Conservation (phyloP, 2,888 invertebrate genomes). For the Dynastes maya region DNA sequence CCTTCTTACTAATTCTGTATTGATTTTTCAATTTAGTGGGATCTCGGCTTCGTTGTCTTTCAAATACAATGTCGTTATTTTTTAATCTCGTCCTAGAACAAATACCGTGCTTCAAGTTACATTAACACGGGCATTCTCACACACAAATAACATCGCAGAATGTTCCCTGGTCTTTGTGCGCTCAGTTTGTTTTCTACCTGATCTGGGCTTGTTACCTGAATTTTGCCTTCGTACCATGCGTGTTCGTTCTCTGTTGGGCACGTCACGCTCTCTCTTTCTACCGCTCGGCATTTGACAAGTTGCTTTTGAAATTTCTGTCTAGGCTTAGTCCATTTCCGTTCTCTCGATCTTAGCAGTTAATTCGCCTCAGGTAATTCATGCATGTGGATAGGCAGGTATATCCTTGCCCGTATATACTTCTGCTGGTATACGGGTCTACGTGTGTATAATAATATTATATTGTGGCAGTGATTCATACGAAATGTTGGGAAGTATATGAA, state of each 20-base stretch:
- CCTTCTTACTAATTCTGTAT: conserved; percentile 31
- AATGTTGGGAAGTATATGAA: conserved; percentile 17
- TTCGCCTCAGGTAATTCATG: conserved; percentile 22
- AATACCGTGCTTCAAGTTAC: conserved; percentile 13
- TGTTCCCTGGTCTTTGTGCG: conserved; percentile 43
- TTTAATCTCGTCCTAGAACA: conserved; percentile 20
- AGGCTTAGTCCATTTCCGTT: conserved; percentile 62
- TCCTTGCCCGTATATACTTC: not conserved
- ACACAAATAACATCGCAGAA: conserved; percentile 31
- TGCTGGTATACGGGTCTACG: not conserved
- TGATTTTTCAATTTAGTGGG: conserved; percentile 30
- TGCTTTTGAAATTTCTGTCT: conserved; percentile 70
- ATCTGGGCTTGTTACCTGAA: conserved; percentile 64
- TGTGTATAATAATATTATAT: conserved; percentile 15
- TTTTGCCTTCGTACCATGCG: conserved; percentile 60
- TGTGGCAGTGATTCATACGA: conserved; percentile 13
- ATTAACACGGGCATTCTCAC: conserved; percentile 27
- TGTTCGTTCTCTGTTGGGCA: conserved; percentile 55
- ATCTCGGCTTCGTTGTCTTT: conserved; percentile 14
- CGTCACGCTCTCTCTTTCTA: conserved; percentile 61
- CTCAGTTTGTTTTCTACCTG: conserved; percentile 50
- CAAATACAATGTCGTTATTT: conserved; percentile 23
- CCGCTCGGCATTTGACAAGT: conserved; percentile 70
- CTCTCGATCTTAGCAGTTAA: conserved; percentile 59
- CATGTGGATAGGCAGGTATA: conserved; percentile 2